phyloP scores from a whole-genome alignment of 1,140 invertebrate genomes.

The Panulirus ornatus region DNA sequence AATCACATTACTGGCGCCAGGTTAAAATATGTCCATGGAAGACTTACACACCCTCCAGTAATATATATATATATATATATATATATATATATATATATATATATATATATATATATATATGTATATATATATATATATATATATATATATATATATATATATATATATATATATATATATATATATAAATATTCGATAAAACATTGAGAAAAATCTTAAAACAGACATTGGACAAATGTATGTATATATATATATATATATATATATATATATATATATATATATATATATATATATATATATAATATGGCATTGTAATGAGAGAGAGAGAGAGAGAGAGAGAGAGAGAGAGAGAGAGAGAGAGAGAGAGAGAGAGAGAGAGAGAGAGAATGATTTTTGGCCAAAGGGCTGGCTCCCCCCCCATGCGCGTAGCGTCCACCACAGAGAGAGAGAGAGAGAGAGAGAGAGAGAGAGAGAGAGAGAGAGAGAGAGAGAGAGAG shows the following conservation, averaged over 20 bases:
- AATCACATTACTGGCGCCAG: too few relatives aligned
- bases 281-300: neutral
- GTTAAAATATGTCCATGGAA: too few relatives aligned
- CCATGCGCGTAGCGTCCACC: too few relatives aligned
- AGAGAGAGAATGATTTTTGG: neutral
- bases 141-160: neutral
- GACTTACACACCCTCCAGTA: too few relatives aligned
- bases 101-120: neutral
- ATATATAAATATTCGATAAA: too few relatives aligned
- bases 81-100: neutral
- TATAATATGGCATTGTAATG: neutral
- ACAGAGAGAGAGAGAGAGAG: neutral
- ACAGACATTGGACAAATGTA: too few relatives aligned
- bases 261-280: too few relatives aligned
- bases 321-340: neutral
- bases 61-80: neutral
- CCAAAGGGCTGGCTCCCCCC: too few relatives aligned
- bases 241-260: too few relatives aligned
- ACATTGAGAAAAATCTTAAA: too few relatives aligned
- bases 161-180: too few relatives aligned
- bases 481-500: neutral
- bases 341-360: neutral
- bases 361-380: neutral
- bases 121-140: neutral
- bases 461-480: slow-evolving; percentile 3